Evolutionary conservation across 2,888 invertebrate genomes (phyloP).

Genomic region (Aplocera efformata): DNA sequence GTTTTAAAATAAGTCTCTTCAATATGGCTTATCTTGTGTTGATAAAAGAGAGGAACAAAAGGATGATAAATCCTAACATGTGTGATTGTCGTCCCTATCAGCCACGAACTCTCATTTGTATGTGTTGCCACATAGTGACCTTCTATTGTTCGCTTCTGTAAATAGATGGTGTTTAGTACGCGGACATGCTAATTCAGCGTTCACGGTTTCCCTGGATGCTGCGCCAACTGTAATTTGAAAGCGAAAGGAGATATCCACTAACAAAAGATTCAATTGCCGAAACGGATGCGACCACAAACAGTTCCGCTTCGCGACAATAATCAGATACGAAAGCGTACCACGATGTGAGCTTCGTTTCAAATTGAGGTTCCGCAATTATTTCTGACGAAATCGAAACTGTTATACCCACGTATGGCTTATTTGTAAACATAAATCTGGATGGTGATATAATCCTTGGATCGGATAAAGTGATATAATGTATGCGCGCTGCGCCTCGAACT

Average conservation of each 20-base stretch:
- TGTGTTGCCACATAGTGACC: constrained; percentile 58
- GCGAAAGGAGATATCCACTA: constrained; percentile 58
- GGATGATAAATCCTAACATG: constrained; percentile 5
- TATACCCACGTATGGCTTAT: constrained; percentile 26
- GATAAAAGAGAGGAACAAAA: constrained; percentile 1
- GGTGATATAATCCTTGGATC: constrained; percentile 69
- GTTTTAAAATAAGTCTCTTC: too few relatives aligned
- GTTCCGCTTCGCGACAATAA: constrained; percentile 48
- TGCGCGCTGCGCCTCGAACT: constrained; percentile 67
- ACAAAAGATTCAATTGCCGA: constrained; percentile 44
- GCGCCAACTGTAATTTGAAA: constrained; percentile 52
- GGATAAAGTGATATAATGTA: constrained; percentile 76
- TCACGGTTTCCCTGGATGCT: constrained; percentile 59
- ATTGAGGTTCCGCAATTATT: constrained; percentile 14
- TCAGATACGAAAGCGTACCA: constrained; percentile 37
- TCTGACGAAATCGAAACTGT: constrained; percentile 21
- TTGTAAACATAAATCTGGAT: constrained; percentile 38
- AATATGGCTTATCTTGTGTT: too few relatives aligned
- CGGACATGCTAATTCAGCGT: constrained; percentile 66
- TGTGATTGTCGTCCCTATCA: constrained; percentile 10
- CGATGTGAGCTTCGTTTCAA: constrained; percentile 21
- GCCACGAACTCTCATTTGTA: constrained; percentile 49
- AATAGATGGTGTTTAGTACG: constrained; percentile 65
- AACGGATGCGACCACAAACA: constrained; percentile 36
- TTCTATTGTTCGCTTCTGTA: constrained; percentile 70